Conservation (phyloP, 2,113 vertebrate genomes). For the Rhombomys opimus region DNA sequence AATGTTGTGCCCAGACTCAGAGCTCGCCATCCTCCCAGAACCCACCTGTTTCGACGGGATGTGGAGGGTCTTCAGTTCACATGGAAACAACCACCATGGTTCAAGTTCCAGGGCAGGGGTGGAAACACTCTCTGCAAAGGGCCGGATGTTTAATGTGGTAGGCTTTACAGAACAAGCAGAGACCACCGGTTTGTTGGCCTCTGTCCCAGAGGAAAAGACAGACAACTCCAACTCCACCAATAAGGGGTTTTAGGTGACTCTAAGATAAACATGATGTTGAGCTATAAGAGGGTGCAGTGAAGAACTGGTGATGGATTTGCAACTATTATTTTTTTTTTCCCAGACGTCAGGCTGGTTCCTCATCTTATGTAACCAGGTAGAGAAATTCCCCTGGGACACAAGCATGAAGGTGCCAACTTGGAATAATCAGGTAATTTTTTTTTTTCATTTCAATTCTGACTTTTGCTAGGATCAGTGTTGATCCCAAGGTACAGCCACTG, state of each 20-base stretch:
- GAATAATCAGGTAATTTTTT: background rate
- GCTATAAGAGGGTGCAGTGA: background rate
- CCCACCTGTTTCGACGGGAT: background rate
- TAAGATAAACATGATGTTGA: background rate
- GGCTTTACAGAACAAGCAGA: background rate
- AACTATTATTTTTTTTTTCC: background rate
- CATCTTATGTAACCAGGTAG: background rate
- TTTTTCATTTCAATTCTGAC: background rate
- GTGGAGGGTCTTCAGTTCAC: rapidly evolving
- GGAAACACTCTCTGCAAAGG: background rate
- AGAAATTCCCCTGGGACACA: background rate
- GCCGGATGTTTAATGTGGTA: background rate
- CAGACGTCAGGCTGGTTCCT: background rate
- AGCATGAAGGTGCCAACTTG: background rate
- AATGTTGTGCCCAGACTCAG: background rate
- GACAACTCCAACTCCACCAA: background rate
- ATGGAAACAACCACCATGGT: rapidly evolving
- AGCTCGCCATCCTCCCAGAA: background rate
- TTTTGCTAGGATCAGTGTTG: background rate
- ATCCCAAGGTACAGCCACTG: background rate
- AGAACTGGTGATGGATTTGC: background rate
- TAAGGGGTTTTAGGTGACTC: background rate
- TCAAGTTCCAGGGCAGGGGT: background rate
- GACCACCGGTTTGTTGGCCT: background rate
- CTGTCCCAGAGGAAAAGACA: background rate